Evolutionary conservation across 2,797 vertebrate species (phyloP).

Genomic region (Labroides dimidiatus): DNA sequence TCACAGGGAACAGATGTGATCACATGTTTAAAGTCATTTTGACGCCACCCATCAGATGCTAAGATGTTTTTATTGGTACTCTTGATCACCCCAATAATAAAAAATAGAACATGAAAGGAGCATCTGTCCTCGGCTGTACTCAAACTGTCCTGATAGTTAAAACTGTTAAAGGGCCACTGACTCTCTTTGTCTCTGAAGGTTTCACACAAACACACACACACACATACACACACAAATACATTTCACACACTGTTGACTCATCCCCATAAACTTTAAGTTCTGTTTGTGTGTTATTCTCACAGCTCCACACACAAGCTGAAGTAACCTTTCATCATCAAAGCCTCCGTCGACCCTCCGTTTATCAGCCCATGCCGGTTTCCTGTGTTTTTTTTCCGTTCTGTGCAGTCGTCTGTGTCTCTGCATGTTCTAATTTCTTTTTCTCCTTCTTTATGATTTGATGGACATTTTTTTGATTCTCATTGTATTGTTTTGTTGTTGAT

Average conservation of each 20-base stretch:
- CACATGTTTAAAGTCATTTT: no score
- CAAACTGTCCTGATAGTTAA: background rate
- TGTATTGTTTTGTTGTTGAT: background rate
- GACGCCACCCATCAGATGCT: no score
- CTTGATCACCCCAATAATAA: no score
- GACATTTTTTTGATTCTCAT: slow-evolving; percentile 27
- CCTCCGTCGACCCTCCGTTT: slow-evolving; percentile 54
- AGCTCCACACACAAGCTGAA: slow-evolving; percentile 15
- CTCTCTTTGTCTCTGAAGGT: background rate
- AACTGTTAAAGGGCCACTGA: background rate
- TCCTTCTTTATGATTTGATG: slow-evolving; percentile 41
- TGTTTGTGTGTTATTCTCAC: slow-evolving; percentile 18
- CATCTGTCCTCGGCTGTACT: background rate
- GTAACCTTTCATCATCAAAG: slow-evolving; percentile 50
- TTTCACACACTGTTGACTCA: slow-evolving; percentile 21
- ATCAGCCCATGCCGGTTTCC: slow-evolving; percentile 50
- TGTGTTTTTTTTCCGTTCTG: slow-evolving; percentile 58
- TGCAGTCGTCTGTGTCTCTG: slow-evolving; percentile 53
- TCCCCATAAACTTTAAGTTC: slow-evolving; percentile 42
- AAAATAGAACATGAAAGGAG: no score
- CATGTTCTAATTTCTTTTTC: slow-evolving; percentile 72
- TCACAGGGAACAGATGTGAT: no score
- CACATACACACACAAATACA: slow-evolving; percentile 17
- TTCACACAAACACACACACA: slow-evolving; percentile 14
- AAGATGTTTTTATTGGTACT: no score